A percentile compares a stretch with the other conserved stretches of the same genome.
phyloP scores from a whole-genome alignment of 2,113 vertebrate species.

The Pleuronectes platessa region DNA sequence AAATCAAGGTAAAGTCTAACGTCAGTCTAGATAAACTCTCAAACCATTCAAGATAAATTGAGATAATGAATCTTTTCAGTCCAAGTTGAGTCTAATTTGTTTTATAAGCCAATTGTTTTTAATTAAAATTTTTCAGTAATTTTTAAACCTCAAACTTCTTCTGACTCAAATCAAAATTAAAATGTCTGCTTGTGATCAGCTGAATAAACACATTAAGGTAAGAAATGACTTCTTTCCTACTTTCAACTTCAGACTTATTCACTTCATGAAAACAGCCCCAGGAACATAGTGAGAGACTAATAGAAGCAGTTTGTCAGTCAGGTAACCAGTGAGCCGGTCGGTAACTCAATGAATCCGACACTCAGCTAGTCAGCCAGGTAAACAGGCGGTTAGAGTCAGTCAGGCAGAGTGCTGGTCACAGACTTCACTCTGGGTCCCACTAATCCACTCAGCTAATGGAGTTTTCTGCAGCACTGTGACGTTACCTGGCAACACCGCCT shows the following conservation, averaged over 20 bases:
- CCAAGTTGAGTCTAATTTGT: not conserved
- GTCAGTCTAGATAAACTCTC: not conserved
- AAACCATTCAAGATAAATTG: not conserved
- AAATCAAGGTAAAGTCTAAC: not conserved
- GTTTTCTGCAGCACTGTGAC: conserved; percentile 53
- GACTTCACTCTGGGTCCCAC: conserved; percentile 44
- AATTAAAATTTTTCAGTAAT: not conserved
- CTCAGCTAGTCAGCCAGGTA: conserved; percentile 36
- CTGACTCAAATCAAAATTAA: not conserved
- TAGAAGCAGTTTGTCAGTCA: conserved; percentile 11
- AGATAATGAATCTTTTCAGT: no score
- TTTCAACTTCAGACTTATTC: not conserved
- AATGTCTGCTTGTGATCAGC: not conserved
- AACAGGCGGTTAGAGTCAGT: conserved; percentile 43
- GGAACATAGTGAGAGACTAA: not conserved
- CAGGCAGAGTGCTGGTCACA: conserved; percentile 39
- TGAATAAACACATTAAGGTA: not conserved
- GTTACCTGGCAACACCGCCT: conserved; percentile 62
- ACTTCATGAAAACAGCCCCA: not conserved
- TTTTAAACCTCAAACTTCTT: no score
- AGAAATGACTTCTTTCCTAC: no score
- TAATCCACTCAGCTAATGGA: conserved; percentile 75
- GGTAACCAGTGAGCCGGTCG: not conserved
- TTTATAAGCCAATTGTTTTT: not conserved
- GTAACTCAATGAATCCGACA: conserved; percentile 26